Conservation (phyloP, 2,113 vertebrate genomes). For the Pardalotus punctatus region DNA sequence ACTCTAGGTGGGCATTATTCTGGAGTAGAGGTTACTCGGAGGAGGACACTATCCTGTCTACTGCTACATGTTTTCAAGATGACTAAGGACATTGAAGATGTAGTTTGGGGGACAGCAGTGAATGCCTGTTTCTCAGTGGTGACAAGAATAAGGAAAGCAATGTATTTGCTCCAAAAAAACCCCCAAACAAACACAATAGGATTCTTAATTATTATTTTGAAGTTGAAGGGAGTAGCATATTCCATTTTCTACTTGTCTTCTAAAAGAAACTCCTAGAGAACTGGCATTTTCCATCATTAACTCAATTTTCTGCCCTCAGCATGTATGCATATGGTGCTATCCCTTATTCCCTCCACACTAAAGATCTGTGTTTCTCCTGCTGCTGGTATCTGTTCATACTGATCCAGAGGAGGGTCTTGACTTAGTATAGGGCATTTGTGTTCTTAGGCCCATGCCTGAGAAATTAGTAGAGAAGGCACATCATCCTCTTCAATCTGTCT, state of each 20-base stretch:
- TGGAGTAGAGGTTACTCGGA: background rate
- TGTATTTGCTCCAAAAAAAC: background rate
- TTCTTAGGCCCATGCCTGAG: background rate
- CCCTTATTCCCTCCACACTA: background rate
- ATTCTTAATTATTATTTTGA: background rate
- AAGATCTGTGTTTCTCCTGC: background rate
- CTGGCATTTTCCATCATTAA: background rate
- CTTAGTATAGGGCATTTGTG: background rate
- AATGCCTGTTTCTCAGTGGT: background rate
- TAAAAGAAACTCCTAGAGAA: background rate
- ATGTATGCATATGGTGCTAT: fast-evolving
- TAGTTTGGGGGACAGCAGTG: background rate
- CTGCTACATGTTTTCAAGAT: background rate
- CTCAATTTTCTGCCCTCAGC: background rate
- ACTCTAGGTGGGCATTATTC: background rate
- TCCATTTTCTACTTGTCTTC: background rate
- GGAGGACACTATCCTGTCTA: background rate
- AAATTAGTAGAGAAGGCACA: background rate
- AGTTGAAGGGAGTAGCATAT: background rate
- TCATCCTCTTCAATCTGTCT: background rate
- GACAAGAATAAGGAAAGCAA: background rate
- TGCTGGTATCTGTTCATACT: background rate
- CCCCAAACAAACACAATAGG: background rate
- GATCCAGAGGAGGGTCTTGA: background rate
- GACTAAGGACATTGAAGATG: background rate